A percentile compares a stretch with the other conserved stretches of the same genome.
Conservation (phyloP, 2,113 vertebrate species). For the Albula goreensis region DNA sequence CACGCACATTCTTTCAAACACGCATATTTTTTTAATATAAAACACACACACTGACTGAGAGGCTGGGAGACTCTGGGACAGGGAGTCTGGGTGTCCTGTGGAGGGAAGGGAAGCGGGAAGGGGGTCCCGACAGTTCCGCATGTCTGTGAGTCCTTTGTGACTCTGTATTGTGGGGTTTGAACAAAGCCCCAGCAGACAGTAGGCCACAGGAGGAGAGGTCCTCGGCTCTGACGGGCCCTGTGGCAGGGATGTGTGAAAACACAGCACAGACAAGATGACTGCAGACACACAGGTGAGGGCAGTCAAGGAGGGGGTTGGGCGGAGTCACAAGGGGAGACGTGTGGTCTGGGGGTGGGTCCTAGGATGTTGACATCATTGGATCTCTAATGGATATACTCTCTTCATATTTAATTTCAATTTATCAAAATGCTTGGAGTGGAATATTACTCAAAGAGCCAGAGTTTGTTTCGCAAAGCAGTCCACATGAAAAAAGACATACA, state of each 20-base stretch:
- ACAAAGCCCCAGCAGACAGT: slow-evolving; percentile 19
- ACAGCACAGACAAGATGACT: not conserved
- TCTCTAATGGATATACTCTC: no score
- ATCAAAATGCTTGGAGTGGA: no score
- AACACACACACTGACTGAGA: not conserved
- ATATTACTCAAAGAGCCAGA: no score
- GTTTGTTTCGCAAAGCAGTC: no score
- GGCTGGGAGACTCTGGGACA: not conserved
- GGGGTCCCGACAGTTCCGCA: not conserved
- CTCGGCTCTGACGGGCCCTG: not conserved
- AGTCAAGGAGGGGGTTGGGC: not conserved
- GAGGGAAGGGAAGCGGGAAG: not conserved
- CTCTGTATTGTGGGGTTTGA: not conserved
- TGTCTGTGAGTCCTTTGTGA: slow-evolving; percentile 26
- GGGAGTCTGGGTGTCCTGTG: not conserved
- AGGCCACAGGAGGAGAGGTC: not conserved
- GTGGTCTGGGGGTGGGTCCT: not conserved
- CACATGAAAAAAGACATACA: no score
- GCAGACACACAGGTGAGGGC: slow-evolving; percentile 16
- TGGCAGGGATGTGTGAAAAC: slow-evolving; percentile 25
- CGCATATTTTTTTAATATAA: not conserved
- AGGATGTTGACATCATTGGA: no score
- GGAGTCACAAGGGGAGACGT: not conserved
- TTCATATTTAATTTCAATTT: no score
- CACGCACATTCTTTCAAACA: not conserved